Conservation (phyloP, 2,113 vertebrate genomes). For the Herpailurus yagouaroundi region DNA sequence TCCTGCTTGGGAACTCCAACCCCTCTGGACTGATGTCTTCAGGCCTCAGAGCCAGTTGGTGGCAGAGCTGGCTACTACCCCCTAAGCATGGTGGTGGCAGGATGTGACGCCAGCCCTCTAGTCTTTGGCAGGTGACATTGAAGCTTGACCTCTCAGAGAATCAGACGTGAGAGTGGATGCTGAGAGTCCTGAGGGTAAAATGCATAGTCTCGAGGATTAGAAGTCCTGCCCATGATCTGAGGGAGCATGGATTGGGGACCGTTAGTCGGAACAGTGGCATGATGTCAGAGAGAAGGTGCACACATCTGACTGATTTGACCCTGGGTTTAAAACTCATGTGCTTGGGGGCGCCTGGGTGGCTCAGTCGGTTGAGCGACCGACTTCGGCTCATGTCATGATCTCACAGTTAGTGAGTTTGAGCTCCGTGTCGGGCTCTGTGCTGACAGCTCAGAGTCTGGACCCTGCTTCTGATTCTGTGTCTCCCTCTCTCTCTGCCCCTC, state of each 20-base stretch:
- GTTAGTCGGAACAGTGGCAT: neutral
- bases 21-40: neutral
- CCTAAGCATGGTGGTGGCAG: neutral
- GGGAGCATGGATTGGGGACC: neutral
- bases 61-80: neutral
- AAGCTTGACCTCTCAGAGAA: neutral
- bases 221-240: neutral
- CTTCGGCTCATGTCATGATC: too few species aligned
- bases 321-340: neutral
- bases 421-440: too few species aligned
- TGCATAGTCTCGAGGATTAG: neutral
- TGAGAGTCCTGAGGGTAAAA: neutral
- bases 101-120: neutral
- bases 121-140: neutral
- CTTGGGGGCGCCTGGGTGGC: neutral
- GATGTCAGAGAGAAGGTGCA: neutral
- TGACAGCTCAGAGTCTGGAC: too few species aligned
- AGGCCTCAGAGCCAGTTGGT: neutral
- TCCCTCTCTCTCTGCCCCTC: too few species aligned
- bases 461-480: too few species aligned
- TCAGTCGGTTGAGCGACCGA: too few species aligned
- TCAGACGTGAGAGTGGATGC: neutral
- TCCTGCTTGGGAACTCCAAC: neutral
- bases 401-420: too few species aligned
- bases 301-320: neutral